These are phyloP conservation scores for Cerceris ruficornis DNA, from an alignment of 2,888 invertebrate species.

Conservation along the genomic window DNA sequence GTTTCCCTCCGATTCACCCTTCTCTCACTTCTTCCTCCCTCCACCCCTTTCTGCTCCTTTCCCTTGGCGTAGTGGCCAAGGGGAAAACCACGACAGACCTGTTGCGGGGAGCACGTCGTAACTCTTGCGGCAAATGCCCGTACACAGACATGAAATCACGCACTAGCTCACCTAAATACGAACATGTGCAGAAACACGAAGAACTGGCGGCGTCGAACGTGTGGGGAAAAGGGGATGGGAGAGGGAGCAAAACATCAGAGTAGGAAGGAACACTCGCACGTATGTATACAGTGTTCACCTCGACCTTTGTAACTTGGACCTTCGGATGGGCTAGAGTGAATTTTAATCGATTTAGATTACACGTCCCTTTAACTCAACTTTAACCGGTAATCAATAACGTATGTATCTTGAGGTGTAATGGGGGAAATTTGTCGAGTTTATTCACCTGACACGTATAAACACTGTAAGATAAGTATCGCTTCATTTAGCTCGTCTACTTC, in stretches of 20 bases:
- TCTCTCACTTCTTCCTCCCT: background rate
- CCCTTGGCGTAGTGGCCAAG: slow-evolving; percentile 63
- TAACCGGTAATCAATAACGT: too few species aligned
- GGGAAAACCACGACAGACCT: slow-evolving; percentile 69
- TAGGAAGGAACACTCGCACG: background rate
- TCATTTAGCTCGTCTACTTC: too few species aligned
- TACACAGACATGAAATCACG: slow-evolving; percentile 51
- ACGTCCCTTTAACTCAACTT: too few species aligned
- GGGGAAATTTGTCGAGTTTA: too few species aligned
- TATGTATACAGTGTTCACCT: background rate
- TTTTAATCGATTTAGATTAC: background rate
- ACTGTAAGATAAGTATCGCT: too few species aligned
- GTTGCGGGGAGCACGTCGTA: slow-evolving; percentile 69
- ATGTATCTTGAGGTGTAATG: too few species aligned
- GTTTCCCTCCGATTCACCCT: slow-evolving; percentile 14
- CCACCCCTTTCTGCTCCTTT: slow-evolving; percentile 50
- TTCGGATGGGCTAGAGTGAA: background rate
- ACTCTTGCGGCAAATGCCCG: slow-evolving; percentile 63
- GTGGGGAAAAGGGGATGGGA: background rate
- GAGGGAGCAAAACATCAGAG: slow-evolving; percentile 2
- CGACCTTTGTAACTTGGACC: background rate
- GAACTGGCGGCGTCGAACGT: background rate
- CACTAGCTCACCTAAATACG: slow-evolving; percentile 32
- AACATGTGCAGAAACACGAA: slow-evolving; percentile 11
- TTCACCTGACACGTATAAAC: too few species aligned